Percentiles rank a stretch among this genome's conserved stretches.
phyloP scores from a whole-genome alignment of 30 jellyfish, hydroid and myxozoan species.

The Aurelia sp. region DNA sequence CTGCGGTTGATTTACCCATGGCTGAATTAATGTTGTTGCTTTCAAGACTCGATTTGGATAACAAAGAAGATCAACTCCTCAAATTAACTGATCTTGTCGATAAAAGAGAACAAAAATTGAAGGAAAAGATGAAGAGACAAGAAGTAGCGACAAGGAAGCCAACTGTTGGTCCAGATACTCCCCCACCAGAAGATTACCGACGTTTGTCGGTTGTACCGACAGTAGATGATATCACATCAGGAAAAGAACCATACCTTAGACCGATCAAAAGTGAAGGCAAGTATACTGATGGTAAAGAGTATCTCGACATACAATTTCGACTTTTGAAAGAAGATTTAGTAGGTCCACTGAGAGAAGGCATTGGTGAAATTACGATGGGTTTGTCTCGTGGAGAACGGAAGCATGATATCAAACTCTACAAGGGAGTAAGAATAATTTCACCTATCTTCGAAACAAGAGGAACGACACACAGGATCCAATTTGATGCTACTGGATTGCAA shows the following conservation, averaged over 20 bases:
- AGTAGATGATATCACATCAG: slow-evolving; percentile 22
- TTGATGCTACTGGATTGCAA: slow-evolving; percentile 15
- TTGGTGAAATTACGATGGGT: slow-evolving; percentile 29
- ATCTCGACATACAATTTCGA: slow-evolving; percentile 73
- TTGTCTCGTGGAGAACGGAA: slow-evolving; percentile 31
- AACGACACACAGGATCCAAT: slow-evolving; percentile 37
- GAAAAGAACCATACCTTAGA: slow-evolving; percentile 46
- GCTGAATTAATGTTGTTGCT: slow-evolving; percentile 4
- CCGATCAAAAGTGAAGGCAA: slow-evolving; percentile 72
- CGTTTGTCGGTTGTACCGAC: slow-evolving; percentile 61
- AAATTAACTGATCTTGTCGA: background rate
- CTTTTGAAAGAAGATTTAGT: slow-evolving; percentile 70
- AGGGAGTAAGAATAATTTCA: slow-evolving; percentile 42
- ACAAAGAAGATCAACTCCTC: slow-evolving; percentile 9
- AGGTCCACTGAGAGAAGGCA: slow-evolving; percentile 75
- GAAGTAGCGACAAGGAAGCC: background rate
- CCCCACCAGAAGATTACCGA: slow-evolving; percentile 77
- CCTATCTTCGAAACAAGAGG: slow-evolving; percentile 55
- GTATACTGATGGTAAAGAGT: slow-evolving; percentile 50
- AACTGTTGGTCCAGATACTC: background rate
- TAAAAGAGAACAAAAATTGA: background rate
- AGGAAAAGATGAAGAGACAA: no score
- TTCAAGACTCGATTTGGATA: background rate
- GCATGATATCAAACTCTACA: slow-evolving; percentile 39
- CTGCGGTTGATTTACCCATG: slow-evolving; percentile 29